phyloP scores from a whole-genome alignment of 53 echinoderm and acorn worm species.

The Mesocentrotus franciscanus region DNA sequence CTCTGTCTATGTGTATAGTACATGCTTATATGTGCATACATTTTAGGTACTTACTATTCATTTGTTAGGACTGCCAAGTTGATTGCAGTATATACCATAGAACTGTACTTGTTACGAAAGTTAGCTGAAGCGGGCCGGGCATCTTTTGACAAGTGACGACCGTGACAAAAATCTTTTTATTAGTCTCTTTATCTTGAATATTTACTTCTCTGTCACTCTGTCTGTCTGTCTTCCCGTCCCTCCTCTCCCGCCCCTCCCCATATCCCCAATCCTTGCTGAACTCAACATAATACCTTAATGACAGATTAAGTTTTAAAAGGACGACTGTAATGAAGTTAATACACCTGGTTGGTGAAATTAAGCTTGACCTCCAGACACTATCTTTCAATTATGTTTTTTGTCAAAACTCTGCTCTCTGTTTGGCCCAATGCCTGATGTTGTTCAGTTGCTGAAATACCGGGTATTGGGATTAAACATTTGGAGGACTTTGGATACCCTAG shows the following conservation, averaged over 20 bases:
- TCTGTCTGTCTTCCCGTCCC: background rate
- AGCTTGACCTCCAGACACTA: constrained; percentile 2
- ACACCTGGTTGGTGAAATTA: background rate
- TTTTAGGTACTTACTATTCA: too few relatives aligned
- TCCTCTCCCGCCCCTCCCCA: background rate
- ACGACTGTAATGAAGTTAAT: too few relatives aligned
- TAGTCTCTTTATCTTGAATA: too few relatives aligned
- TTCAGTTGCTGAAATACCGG: background rate
- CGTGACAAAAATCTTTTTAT: too few relatives aligned
- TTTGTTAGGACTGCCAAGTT: too few relatives aligned
- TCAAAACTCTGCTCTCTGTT: background rate
- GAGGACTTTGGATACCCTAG: background rate
- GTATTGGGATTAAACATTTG: background rate
- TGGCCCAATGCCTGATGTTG: background rate
- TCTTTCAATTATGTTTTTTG: background rate
- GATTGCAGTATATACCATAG: too few relatives aligned
- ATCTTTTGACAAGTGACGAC: too few relatives aligned
- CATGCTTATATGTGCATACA: too few relatives aligned
- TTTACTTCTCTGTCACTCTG: too few relatives aligned
- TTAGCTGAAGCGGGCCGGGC: too few relatives aligned
- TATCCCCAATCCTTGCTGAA: background rate
- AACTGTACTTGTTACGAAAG: too few relatives aligned
- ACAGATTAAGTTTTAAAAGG: background rate
- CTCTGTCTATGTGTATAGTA: too few relatives aligned
- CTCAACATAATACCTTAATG: background rate